Evolutionary conservation across 2,113 vertebrate species (phyloP), one percentile per base, ranked within the genome.

Genomic region (Chaetodon auriga): DNA sequence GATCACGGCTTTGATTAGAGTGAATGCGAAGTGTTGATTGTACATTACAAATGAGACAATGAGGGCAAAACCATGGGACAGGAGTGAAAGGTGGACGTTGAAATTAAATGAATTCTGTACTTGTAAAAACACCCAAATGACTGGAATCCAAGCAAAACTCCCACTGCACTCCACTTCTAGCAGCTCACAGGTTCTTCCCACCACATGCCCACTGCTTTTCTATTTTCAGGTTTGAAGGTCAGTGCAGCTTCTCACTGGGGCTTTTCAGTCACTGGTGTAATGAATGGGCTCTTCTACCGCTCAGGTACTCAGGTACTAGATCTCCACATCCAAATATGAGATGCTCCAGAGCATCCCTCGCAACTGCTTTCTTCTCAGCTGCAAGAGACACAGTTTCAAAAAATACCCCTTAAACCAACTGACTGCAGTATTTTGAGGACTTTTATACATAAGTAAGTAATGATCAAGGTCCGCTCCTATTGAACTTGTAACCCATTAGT

Each of bases 141-240:
- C 12, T 48, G 11, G 2, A 60, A 75, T 78, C 45, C 10, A 75
- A 75, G 16, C 10, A 49, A 43, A 78, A 73, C 14, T 23, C 45
- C 25, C 14, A 45, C 9, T 60, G 21, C 46, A 63, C 30, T n/a
- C 1, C 1, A 23, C 18, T 35, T 70, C 1, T 62, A 61, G 5
- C 53, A 51, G 16, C 21, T 66, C 43, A 65, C 74, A 76, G 46
- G 30, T 55, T 46, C 65, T 49, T 35, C 36, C 68, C 41, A 66
- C 23, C 10, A 63, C 25, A 68, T 70, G 4, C 21, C 58, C 68
- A 71, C 21, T 61, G 23, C 25, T 70, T 49, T 55, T 71, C 19
- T 75, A 46, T 84, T 68, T 79, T 60, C 23, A 72, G 64, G 38
- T 66, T 74, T 70, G 43, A 68, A 49, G 46, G 51, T 69, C 38